Evolutionary conservation across 53 echinoderm and acorn worm genomes (phyloP), one percentile per base, ranked within the genome.

Genomic region (Paracentrotus lividus): DNA sequence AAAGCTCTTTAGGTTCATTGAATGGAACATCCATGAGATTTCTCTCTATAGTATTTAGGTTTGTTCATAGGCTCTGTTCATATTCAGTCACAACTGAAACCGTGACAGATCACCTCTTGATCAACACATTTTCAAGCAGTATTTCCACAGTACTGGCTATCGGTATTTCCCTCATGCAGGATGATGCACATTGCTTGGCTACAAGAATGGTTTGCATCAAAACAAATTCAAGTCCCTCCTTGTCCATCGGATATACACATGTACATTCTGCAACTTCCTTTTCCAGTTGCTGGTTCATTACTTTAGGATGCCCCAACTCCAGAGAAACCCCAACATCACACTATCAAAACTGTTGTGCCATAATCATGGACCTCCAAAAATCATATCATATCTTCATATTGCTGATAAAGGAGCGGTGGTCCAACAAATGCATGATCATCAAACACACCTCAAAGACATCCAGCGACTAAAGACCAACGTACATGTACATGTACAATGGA

Each of bases 401-500:
- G 18, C 26, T 44, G 47, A 47, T 45, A 44, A 72, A 72, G 72
- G 72, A 16, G 32, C 40, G 9, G 5, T 9, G 27, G 9, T 81
- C 47, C n/a, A 13, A 76, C 3, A 40, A 14, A 40, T 75, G 34
- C 40, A 78, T 47, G 26, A 47, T 47, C 26, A 47, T 12, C n/a
- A 81, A 44, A 26, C 13, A 34, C 47, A 47, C 81, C 26, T 8
- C 26, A 47, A 81, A 43, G 44, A n/a, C 47, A 81, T 81, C 27
- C 81, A 81, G 81, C 77, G n/a, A n/a, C n/a, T n/a, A n/a, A n/a
- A n/a, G n/a, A n/a, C n/a, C 52, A 52, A 3, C 57, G n/a, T n/a
- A n/a, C n/a, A n/a, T n/a, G n/a, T n/a, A n/a, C n/a, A n/a, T n/a
- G 26, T 81, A 81, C 81, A 45, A 81, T 81, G 81, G 44, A 81